Conservation (phyloP, 2,113 vertebrate genomes). For the Pseudopipra pipra region DNA sequence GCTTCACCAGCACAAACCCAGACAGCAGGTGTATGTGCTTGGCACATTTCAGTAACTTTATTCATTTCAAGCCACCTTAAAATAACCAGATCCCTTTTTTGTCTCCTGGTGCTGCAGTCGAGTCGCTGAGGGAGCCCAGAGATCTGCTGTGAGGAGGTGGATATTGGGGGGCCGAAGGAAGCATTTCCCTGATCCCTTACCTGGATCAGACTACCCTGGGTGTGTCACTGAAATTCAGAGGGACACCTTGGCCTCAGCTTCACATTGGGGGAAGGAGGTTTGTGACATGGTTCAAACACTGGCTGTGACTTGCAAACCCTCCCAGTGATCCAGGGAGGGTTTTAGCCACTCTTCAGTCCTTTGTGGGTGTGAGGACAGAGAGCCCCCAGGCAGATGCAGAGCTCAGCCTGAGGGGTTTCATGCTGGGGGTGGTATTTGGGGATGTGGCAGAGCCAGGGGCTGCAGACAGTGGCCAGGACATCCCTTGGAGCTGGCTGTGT, state of each 20-base stretch:
- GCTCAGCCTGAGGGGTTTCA: background rate
- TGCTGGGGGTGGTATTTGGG: background rate
- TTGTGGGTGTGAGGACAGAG: background rate
- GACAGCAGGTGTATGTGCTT: background rate
- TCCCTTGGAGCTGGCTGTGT: background rate
- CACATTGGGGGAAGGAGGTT: background rate
- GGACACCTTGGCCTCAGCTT: background rate
- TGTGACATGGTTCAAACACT: rapidly evolving
- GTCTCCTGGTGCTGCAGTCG: background rate
- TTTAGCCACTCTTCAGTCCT: background rate
- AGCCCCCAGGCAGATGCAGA: background rate
- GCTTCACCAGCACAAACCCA: background rate
- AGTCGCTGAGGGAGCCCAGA: background rate
- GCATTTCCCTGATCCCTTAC: rapidly evolving
- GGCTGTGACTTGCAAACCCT: background rate
- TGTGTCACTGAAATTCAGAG: background rate
- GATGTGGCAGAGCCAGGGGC: background rate
- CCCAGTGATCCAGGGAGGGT: background rate
- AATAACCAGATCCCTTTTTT: background rate
- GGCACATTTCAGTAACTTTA: rapidly evolving
- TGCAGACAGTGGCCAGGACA: background rate
- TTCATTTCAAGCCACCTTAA: rapidly evolving
- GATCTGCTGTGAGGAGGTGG: background rate
- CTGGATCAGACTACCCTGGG: background rate
- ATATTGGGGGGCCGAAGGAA: background rate